Base-by-base conservation (phyloP, 1,140 invertebrate genomes). In the Ceratosolen fusciceps region DNA sequence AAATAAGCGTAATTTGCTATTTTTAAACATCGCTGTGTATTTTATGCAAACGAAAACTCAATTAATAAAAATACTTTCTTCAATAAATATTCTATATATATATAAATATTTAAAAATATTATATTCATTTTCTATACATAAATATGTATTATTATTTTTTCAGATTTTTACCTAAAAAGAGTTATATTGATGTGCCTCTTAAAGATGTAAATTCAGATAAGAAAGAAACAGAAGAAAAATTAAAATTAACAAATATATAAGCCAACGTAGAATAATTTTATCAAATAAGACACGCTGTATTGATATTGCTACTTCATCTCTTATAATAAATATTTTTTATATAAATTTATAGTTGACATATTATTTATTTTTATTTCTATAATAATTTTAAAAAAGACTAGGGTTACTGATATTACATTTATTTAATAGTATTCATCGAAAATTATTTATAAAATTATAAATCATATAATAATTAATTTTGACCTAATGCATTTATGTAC, bases 101-200 rank as follows among this genome's bases (percentile, higher is more conserved):
- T n/a, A n/a, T n/a, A n/a, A 21, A 54, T 54, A 54, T 12, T 3
- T 37, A 31, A 24, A 34, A 54, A 24, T 58, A 37, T 73, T 24
- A 47, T 47, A 9, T 47, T 9, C 7, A 47, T 47, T 47, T 47
- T 56, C 21, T 60, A 9, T 7, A 29, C 26, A 34, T 34, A 19
- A 62, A 7, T 62, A 21, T 77, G 26, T 29, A 29, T 56, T 56
- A 4, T 56, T 56, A n/a, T n/a, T 10, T 29, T 77, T 74, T 68
- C 70, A 76, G 47, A 29, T 82, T 62, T 73, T 47, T 77, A 21
- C 62, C 62, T 3, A 58, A 75, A 47, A 80, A 70, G 34, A 58
- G 29, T 43, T 80, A 80, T 21, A 43, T 52, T 34, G 78, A 80
- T 74, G 72, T 74, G 24, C 49, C 72, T 34, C 21, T 80, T 0